Conservation (phyloP, 2,888 invertebrate species). For the Harmothoe impar region DNA sequence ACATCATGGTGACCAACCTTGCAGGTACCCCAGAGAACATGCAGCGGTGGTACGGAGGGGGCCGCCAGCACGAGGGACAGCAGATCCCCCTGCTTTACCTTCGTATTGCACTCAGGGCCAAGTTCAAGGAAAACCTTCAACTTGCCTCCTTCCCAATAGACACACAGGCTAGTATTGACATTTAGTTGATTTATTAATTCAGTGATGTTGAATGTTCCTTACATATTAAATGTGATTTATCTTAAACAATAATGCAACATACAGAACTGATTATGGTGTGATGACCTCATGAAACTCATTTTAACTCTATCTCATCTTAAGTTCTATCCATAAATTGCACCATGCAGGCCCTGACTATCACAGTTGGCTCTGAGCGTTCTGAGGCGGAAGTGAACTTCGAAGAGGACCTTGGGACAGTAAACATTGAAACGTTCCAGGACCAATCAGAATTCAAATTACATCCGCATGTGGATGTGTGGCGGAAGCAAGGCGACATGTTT, state of each 20-base stretch:
- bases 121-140: constrained; percentile 46
- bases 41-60: not conserved
- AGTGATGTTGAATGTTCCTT: too few relatives aligned
- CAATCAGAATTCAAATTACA: constrained; percentile 40
- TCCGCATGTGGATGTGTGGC: constrained; percentile 1
- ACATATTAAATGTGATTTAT: too few relatives aligned
- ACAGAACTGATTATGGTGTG: too few relatives aligned
- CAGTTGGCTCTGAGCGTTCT: not conserved
- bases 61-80: not conserved
- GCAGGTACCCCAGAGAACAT: not conserved
- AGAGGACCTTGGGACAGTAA: not conserved
- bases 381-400: not conserved
- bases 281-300: not conserved
- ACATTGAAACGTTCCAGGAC: not conserved
- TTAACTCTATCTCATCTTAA: not conserved
- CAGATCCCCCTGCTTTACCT: not conserved
- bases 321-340: not conserved
- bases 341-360: constrained; percentile 7
- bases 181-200: not conserved
- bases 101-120: constrained; percentile 24
- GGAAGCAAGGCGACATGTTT: not conserved
- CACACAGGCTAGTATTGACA: not conserved
- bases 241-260: not conserved
- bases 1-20: constrained; percentile 2
- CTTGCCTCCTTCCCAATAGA: constrained; percentile 31